Base-by-base conservation (phyloP, 2,888 invertebrate species). In the Mimachlamys varia region DNA sequence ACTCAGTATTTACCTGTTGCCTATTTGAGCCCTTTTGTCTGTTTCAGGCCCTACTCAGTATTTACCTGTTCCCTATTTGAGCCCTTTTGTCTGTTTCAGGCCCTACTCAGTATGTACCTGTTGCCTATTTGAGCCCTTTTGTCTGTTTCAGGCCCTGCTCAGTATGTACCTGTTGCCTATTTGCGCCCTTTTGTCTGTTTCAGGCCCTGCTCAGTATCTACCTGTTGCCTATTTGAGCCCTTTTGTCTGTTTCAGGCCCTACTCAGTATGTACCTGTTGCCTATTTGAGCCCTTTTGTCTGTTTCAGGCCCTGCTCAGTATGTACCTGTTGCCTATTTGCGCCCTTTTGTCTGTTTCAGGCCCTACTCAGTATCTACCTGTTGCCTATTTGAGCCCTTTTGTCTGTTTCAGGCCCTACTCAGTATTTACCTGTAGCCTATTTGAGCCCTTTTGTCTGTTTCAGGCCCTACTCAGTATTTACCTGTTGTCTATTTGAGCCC, bases 51-150 rank as follows among this genome's bases (percentile, higher is more conserved):
- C 96, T 99, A 87, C 97, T 99, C 37, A 97, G 98, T 0, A 97
- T 98, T 7, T 98, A 98, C 97, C 97, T 99, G 53, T 96, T 98
- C n/a, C n/a, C n/a, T n/a, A n/a, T n/a, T n/a, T n/a, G n/a, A n/a
- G n/a, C n/a, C n/a, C n/a, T 19, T 58, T 19, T 58, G 7, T n/a
- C 10, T 49, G n/a, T 91, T 94, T 10, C 94, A 96, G 96, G 96
- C 96, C 19, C 96, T 99, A 87, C 97, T 99, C 37, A 97, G 98
- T 0, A 97, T 98, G 5, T 98, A 98, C 97, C 97, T 99, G 53
- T 96, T 98, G 33, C n/a, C n/a, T n/a, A n/a, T n/a, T n/a, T n/a
- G n/a, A n/a, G n/a, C n/a, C n/a, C n/a, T 19, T 58, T 19, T 58
- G 7, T n/a, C 10, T 49, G n/a, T 91, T 94, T 10, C 94, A 96